These are phyloP conservation scores for Turritopsis rubra DNA, from an alignment of 30 jellyfish, hydroid and myxozoan species.

Conservation along the genomic window DNA sequence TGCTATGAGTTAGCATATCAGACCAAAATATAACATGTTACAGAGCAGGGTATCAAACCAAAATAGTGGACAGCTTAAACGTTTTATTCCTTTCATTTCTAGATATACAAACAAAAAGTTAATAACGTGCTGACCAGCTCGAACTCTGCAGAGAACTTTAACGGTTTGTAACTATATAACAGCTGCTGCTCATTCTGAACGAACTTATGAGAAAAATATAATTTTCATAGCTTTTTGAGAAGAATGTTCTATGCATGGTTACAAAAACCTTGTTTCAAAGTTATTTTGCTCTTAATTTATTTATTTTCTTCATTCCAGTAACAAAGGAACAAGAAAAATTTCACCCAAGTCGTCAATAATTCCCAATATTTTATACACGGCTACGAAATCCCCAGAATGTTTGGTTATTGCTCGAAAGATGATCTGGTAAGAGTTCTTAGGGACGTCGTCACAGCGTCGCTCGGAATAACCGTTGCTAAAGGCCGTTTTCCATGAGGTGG, in stretches of 20 bases:
- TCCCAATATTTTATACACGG: slow-evolving; percentile 89
- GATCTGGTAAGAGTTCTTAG: slow-evolving; percentile 34
- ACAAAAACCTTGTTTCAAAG: too few relatives aligned
- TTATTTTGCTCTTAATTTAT: too few relatives aligned
- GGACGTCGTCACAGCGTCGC: not conserved
- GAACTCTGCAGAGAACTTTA: not conserved
- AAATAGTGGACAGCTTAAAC: too few relatives aligned
- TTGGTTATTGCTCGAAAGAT: slow-evolving; percentile 77
- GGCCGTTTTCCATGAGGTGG: too few relatives aligned
- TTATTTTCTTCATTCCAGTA: not conserved
- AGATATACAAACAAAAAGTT: not conserved
- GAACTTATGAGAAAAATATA: too few relatives aligned
- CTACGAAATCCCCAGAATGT: slow-evolving; percentile 90
- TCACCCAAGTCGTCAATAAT: slow-evolving; percentile 39
- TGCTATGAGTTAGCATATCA: too few relatives aligned
- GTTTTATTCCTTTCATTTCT: not conserved
- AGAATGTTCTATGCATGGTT: not conserved
- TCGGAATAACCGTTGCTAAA: not conserved
- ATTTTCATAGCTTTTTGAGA: not conserved
- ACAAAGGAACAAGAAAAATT: not conserved
- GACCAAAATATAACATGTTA: not conserved
- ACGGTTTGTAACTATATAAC: too few relatives aligned
- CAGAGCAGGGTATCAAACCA: too few relatives aligned
- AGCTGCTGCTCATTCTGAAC: not conserved
- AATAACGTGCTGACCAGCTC: not conserved